phyloP scores from a whole-genome alignment of 2,113 vertebrate species.

The Leucopsar rothschildi region DNA sequence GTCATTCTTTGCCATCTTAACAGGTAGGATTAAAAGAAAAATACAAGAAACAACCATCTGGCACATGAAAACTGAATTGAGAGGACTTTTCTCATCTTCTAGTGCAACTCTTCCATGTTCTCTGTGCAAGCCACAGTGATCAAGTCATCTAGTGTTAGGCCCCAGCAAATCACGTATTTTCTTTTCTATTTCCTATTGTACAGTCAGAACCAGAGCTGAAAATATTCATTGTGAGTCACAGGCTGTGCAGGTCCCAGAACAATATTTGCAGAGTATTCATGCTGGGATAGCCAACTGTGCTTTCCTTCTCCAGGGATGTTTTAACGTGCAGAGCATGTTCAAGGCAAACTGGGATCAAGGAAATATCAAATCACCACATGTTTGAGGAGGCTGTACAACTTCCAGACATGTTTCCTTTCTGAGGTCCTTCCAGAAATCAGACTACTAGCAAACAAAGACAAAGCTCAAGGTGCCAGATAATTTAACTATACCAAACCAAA shows the following conservation, averaged over 20 bases:
- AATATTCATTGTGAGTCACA: slow-evolving; percentile 25
- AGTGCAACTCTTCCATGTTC: not conserved
- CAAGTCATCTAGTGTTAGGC: not conserved
- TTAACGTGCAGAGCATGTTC: not conserved
- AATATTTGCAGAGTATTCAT: slow-evolving; percentile 40
- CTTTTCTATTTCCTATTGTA: slow-evolving; percentile 28
- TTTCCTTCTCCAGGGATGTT: slow-evolving; percentile 39
- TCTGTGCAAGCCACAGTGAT: not conserved
- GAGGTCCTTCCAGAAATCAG: not conserved
- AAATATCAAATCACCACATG: not conserved
- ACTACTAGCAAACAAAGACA: not conserved
- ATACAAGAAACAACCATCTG: not conserved
- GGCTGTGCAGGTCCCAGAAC: slow-evolving; percentile 25
- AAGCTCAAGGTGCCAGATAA: not conserved
- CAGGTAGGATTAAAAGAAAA: slow-evolving; percentile 45
- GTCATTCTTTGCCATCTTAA: slow-evolving; percentile 47
- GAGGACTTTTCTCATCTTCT: not conserved
- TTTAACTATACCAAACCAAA: not conserved
- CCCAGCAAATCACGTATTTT: slow-evolving; percentile 4
- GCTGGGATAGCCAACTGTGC: slow-evolving; percentile 31
- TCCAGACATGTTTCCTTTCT: not conserved
- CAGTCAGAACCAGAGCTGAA: slow-evolving; percentile 13
- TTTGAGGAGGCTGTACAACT: not conserved
- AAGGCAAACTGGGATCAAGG: not conserved
- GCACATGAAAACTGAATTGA: not conserved